These are phyloP conservation scores for Dinothrombium tinctorium DNA, from an alignment of 1,140 invertebrate genomes.

Conservation along the genomic window DNA sequence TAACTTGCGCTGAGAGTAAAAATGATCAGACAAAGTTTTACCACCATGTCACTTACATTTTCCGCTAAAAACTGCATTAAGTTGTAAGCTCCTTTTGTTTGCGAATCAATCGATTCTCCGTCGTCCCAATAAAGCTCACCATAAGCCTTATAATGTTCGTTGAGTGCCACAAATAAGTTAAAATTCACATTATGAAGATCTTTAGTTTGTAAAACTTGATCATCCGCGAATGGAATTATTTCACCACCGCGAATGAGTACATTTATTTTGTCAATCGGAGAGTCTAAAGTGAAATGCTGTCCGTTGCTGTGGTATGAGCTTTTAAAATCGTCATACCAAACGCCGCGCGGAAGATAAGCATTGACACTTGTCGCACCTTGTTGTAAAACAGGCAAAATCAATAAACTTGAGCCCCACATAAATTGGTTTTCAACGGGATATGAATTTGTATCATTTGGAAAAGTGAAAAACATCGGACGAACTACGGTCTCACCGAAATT, in stretches of 20 bases:
- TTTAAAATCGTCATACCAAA: constrained; percentile 37
- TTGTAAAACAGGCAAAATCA: constrained; percentile 21
- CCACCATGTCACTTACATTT: too few species aligned
- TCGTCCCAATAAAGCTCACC: constrained; percentile 53
- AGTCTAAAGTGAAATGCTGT: constrained; percentile 26
- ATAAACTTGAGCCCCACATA: constrained; percentile 22
- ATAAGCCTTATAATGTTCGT: constrained; percentile 26
- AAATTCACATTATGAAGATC: constrained; percentile 30
- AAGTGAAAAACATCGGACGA: constrained; percentile 10
- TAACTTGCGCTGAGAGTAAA: too few species aligned
- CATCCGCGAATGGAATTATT: constrained; percentile 39
- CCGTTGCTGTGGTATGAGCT: constrained; percentile 25
- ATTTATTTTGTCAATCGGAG: constrained; percentile 36
- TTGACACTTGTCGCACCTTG: constrained; percentile 21
- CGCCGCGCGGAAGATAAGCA: constrained; percentile 39
- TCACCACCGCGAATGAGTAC: constrained; percentile 40
- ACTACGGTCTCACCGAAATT: background rate
- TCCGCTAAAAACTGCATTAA: too few species aligned
- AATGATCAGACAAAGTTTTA: too few species aligned
- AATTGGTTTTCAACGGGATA: constrained; percentile 44
- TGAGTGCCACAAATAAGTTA: constrained; percentile 32
- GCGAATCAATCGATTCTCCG: constrained; percentile 28
- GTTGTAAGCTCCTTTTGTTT: too few species aligned
- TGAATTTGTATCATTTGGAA: constrained; percentile 33
- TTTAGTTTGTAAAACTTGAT: constrained; percentile 35